Conservation (phyloP, 2,797 vertebrate species). For the Enteromius afrohamiltoni region DNA sequence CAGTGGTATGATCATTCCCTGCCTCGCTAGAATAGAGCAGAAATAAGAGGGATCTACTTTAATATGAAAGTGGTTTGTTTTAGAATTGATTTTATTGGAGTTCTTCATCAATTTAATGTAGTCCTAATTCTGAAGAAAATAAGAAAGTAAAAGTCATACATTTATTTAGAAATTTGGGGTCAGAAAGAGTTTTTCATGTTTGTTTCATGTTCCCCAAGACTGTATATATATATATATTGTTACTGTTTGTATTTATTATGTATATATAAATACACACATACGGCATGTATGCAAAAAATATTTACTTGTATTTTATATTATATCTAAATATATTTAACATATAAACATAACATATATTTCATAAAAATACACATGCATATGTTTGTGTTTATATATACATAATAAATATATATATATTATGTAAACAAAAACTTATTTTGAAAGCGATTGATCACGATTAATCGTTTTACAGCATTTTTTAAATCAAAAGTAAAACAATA, state of each 20-base stretch:
- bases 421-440: too few species aligned
- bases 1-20: slow-evolving; percentile 22
- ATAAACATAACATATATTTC: too few species aligned
- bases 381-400: too few species aligned
- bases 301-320: too few species aligned
- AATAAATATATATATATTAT: too few species aligned
- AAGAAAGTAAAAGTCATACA: background rate
- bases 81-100: background rate
- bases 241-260: too few species aligned
- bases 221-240: background rate
- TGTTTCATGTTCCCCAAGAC: background rate
- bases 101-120: background rate
- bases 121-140: background rate
- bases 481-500: background rate
- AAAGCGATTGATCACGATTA: too few species aligned
- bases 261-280: too few species aligned
- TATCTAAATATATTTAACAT: too few species aligned
- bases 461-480: too few species aligned
- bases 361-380: too few species aligned
- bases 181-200: background rate
- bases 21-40: background rate
- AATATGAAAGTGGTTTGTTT: background rate
- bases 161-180: background rate
- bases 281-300: too few species aligned
- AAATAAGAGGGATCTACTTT: background rate